phyloP scores from a whole-genome alignment of 2,797 vertebrate species.

The Otolemur crassicaudatus region DNA sequence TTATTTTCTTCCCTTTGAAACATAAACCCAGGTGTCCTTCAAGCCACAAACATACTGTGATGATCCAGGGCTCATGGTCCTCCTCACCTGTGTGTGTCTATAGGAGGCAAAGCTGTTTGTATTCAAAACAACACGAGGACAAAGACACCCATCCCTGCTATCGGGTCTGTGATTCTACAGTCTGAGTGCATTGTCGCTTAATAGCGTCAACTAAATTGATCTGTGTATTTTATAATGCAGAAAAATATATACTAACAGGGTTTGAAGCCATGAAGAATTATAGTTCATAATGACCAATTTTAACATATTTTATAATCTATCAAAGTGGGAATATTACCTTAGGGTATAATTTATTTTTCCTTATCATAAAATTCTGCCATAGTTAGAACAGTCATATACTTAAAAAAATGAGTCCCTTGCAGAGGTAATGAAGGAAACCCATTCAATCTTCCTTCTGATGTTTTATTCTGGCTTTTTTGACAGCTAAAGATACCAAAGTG shows the following conservation, averaged over 20 bases:
- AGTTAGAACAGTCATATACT: constrained; percentile 74
- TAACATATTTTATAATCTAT: constrained; percentile 78
- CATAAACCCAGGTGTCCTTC: neutral
- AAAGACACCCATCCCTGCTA: neutral
- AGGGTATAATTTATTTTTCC: constrained; percentile 71
- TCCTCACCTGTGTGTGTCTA: neutral
- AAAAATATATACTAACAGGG: constrained; percentile 55
- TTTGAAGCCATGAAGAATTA: constrained; percentile 77
- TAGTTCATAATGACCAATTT: constrained; percentile 74
- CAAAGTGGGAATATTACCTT: constrained; percentile 77
- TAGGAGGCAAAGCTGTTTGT: constrained; percentile 48
- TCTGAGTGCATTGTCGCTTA: constrained; percentile 47
- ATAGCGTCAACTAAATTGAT: constrained; percentile 68
- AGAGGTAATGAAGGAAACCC: constrained; percentile 68
- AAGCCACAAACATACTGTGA: neutral
- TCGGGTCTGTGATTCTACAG: neutral
- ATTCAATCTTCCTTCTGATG: constrained; percentile 42
- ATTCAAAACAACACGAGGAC: constrained; percentile 52
- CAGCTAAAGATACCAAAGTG: constrained; percentile 70
- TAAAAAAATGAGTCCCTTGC: constrained; percentile 65
- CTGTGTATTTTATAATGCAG: constrained; percentile 64
- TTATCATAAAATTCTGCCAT: constrained; percentile 78
- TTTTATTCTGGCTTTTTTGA: constrained; percentile 74
- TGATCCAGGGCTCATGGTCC: neutral
- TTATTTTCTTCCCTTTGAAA: constrained; percentile 4